Evolutionary conservation across 2,113 vertebrate genomes (phyloP), one percentile per base, ranked within the genome.

Genomic region (Cochlearius cochlearius): DNA sequence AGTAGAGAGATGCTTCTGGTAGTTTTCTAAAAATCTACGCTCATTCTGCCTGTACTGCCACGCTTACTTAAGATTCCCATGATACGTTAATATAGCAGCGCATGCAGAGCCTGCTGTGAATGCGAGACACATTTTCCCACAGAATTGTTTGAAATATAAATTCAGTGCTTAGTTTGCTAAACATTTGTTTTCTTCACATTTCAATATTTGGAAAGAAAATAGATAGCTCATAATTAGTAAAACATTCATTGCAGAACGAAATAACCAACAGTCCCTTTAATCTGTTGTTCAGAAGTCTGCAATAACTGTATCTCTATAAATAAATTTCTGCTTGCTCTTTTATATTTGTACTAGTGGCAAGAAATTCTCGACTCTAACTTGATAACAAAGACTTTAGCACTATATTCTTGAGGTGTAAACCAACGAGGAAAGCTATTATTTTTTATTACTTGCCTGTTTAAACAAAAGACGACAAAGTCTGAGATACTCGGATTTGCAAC

Each of bases 221-320:
- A 97, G 90, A 96, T 85, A 80, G 88, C 72, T 96, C 93, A 8
- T 88, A 90, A 82, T 96, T 97, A 97, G 86, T 27, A 62, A 93
- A 95, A 96, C 88, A 92, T 77, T 96, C 58, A 67, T 29, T 85
- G 86, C 64, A 64, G 94, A 97, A 87, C 39, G 36, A 96, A 98
- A 96, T 91, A 97, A 97, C 95, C 89, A 97, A 79, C 92, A 94
- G 94, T 75, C 92, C 95, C 89, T 97, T 96, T 93, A 96, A 96
- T 95, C 97, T 93, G 90, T 94, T 96, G 96, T 95, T 98, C 79
- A 84, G 81, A 96, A 96, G 90, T 52, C 95, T 94, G 94, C 82
- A 92, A 92, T 96, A 98, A 95, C 93, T 96, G 92, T 80, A 96
- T 85, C 94, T 92, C 97, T 88, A 81, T 79, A 90, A 96, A 97